These are phyloP conservation scores for Clamator glandarius DNA, from an alignment of 2,797 vertebrate species.

Conservation along the genomic window DNA sequence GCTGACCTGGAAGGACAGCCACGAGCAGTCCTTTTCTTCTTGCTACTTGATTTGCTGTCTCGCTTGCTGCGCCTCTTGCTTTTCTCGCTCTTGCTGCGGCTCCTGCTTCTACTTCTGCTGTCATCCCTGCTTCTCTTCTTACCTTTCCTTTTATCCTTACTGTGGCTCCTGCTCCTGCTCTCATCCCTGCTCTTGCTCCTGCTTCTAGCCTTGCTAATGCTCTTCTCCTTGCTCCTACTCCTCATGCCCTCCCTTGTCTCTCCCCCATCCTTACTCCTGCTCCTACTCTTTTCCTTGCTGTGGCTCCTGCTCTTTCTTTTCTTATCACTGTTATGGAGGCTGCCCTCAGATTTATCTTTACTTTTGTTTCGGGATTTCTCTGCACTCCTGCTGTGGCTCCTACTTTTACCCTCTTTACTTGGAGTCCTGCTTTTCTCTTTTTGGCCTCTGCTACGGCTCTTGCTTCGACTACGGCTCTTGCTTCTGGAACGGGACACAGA, in stretches of 20 bases:
- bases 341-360: slow-evolving; percentile 72
- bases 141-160: slow-evolving; percentile 81
- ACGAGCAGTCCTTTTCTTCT: slow-evolving; percentile 84
- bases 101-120: slow-evolving; percentile 76
- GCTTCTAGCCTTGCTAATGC: slow-evolving; percentile 76
- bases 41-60: slow-evolving; percentile 80
- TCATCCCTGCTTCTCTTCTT: slow-evolving; percentile 78
- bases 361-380: slow-evolving; percentile 78
- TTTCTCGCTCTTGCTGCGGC: slow-evolving; percentile 77
- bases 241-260: slow-evolving; percentile 61
- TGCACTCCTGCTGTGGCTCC: slow-evolving; percentile 79
- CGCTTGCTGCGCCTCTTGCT: slow-evolving; percentile 85
- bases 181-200: slow-evolving; percentile 75
- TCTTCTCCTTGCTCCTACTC: slow-evolving; percentile 75
- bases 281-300: slow-evolving; percentile 79
- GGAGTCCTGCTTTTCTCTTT: slow-evolving; percentile 83
- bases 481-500: slow-evolving; percentile 89
- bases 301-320: slow-evolving; percentile 79
- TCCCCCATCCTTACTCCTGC: slow-evolving; percentile 72
- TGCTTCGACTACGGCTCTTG: slow-evolving; percentile 79
- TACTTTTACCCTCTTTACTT: slow-evolving; percentile 83
- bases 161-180: slow-evolving; percentile 75
- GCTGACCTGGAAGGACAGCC: slow-evolving; percentile 82
- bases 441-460: slow-evolving; percentile 81
- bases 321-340: slow-evolving; percentile 71